These are phyloP conservation scores for Protodeltote pygarga DNA, from an alignment of 2,888 invertebrate species.

Conservation along the genomic window DNA sequence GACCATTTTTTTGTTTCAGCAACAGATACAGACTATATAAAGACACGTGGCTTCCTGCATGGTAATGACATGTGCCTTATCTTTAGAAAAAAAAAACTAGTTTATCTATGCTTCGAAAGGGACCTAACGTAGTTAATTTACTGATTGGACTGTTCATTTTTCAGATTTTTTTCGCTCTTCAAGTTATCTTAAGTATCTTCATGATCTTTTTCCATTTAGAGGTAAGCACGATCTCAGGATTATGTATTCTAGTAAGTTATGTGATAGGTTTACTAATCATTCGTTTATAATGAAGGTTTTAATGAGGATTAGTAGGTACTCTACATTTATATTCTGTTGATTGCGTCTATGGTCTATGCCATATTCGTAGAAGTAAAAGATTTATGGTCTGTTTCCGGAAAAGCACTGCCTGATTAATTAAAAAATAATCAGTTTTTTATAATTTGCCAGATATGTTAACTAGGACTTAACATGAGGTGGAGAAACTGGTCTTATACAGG, in stretches of 20 bases:
- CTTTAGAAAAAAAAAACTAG: conserved; percentile 32
- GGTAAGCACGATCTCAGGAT: conserved; percentile 3
- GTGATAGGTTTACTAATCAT: conserved; percentile 18
- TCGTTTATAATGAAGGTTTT: conserved; percentile 2
- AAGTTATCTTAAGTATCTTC: conserved; percentile 28
- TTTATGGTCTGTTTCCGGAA: too few relatives aligned
- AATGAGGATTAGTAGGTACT: too few relatives aligned
- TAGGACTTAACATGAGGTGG: too few relatives aligned
- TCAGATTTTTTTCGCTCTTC: conserved; percentile 21
- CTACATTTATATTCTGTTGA: too few relatives aligned
- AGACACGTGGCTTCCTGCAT: conserved; percentile 33
- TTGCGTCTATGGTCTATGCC: too few relatives aligned
- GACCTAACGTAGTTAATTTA: conserved; percentile 19
- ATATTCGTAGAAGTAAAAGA: too few relatives aligned
- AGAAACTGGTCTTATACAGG: too few relatives aligned
- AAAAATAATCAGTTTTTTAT: too few relatives aligned
- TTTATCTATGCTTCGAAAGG: conserved; percentile 33
- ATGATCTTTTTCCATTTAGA: conserved; percentile 24
- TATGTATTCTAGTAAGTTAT: conserved; percentile 14
- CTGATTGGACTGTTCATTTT: conserved; percentile 14
- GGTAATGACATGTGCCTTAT: conserved; percentile 27
- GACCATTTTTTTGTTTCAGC: conserved; percentile 29
- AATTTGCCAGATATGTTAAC: too few relatives aligned
- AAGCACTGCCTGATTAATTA: too few relatives aligned
- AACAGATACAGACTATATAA: conserved; percentile 34